phyloP scores from a whole-genome alignment of 64 coral and sea anemone species.

The Montipora cactus region DNA sequence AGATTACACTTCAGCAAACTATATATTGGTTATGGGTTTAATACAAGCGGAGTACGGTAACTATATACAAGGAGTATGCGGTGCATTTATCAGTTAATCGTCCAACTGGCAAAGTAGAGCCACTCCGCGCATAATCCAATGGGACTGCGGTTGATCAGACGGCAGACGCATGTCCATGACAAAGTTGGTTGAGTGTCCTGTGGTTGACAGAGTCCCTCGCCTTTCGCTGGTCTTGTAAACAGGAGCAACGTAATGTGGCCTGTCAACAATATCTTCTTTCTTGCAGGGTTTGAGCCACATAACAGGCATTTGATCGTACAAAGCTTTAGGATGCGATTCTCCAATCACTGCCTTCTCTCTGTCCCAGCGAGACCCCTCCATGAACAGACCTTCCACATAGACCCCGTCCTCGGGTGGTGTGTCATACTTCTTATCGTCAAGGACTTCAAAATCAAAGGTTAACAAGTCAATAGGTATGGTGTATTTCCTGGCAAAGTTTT shows the following conservation, averaged over 20 bases:
- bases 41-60: not conserved
- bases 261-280: conserved; percentile 87
- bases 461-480: conserved; percentile 96
- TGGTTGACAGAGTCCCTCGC: conserved; percentile 95
- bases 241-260: conserved; percentile 90
- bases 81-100: conserved; percentile 45
- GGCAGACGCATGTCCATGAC: conserved; percentile 99
- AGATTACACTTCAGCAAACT: not conserved
- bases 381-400: conserved; percentile 91
- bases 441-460: conserved; percentile 90
- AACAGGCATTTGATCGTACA: conserved; percentile 90
- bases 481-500: conserved; percentile 98
- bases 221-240: conserved; percentile 99
- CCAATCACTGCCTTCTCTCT: conserved; percentile 81
- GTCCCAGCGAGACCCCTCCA: conserved; percentile 97
- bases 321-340: conserved; percentile 87
- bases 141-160: conserved; percentile 95
- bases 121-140: conserved; percentile 99
- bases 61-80: conserved; percentile 16
- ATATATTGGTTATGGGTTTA: not conserved
- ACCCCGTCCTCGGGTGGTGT: conserved; percentile 96
- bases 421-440: conserved; percentile 91
- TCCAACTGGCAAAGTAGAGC: conserved; percentile 97
- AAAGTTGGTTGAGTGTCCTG: conserved; percentile 99
- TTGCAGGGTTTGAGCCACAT: conserved; percentile 97